Conservation (phyloP, 2,113 vertebrate species). For the Tor tambroides region DNA sequence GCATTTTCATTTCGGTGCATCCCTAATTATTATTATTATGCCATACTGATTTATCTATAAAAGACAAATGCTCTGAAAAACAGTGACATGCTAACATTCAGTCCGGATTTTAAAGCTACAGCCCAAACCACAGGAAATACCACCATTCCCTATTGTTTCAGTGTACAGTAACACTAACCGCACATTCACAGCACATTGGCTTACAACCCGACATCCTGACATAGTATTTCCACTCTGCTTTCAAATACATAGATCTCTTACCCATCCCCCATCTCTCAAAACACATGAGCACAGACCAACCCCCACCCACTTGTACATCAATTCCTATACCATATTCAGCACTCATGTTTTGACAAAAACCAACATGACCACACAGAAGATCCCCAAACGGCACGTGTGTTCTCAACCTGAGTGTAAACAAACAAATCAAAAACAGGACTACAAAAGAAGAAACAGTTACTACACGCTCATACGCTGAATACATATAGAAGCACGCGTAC, state of each 20-base stretch:
- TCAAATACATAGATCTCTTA: conserved; percentile 16
- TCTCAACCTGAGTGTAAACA: background rate
- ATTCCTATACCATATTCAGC: background rate
- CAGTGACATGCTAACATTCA: no score
- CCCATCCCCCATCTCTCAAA: background rate
- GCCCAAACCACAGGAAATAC: no score
- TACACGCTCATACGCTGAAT: conserved; percentile 17
- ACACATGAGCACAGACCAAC: background rate
- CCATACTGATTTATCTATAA: no score
- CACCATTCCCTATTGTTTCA: no score
- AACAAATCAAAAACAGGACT: background rate
- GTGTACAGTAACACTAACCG: no score
- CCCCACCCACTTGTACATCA: conserved; percentile 1
- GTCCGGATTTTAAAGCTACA: no score
- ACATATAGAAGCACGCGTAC: conserved; percentile 55
- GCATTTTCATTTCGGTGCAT: no score
- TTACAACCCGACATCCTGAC: conserved; percentile 30
- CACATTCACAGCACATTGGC: background rate
- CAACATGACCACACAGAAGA: background rate
- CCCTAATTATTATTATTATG: no score
- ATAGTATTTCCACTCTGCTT: conserved; percentile 16
- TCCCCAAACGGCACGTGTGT: background rate
- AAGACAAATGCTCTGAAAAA: no score
- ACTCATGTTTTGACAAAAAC: background rate
- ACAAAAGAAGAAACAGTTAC: background rate